Evolutionary conservation across 35 echinoderm and acorn worm genomes (phyloP).

Genomic region (Hemicentrotus pulcherrimus): DNA sequence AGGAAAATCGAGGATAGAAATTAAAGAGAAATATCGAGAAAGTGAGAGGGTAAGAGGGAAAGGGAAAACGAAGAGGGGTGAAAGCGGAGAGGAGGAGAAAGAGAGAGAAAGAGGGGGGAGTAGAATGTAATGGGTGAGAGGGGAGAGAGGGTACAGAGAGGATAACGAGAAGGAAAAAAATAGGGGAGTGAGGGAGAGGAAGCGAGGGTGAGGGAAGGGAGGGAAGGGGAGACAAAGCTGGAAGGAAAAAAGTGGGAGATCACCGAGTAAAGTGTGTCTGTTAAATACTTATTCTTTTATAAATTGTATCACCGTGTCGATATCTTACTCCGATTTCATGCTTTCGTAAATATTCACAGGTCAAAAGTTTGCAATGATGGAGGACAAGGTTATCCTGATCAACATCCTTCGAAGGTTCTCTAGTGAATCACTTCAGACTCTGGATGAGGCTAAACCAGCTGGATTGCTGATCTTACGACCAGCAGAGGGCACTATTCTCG

Average conservation of each 20-base stretch:
- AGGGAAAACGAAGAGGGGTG: neutral
- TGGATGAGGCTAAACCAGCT: constrained; percentile 64
- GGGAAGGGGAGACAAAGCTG: neutral
- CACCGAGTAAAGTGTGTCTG: too few species aligned
- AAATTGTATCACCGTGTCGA: neutral
- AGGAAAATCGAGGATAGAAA: neutral
- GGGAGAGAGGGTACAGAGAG: neutral
- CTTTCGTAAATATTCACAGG: constrained; percentile 54
- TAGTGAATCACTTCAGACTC: constrained; percentile 65
- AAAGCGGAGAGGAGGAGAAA: neutral
- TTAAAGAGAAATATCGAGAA: neutral
- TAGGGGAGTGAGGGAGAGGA: neutral
- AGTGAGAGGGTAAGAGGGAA: neutral
- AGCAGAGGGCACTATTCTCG: constrained; percentile 48
- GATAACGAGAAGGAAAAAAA: neutral
- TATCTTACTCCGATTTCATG: neutral
- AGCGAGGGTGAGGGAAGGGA: neutral
- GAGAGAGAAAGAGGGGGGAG: neutral
- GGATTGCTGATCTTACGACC: constrained; percentile 63
- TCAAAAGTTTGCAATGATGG: constrained; percentile 96
- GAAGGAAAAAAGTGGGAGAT: too few species aligned
- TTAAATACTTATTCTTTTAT: too few species aligned
- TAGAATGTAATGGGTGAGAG: neutral
- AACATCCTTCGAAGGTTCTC: constrained; percentile 66
- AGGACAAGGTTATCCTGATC: constrained; percentile 92